Conservation (phyloP, 2,888 invertebrate species). For the Cheilosia pagana region DNA sequence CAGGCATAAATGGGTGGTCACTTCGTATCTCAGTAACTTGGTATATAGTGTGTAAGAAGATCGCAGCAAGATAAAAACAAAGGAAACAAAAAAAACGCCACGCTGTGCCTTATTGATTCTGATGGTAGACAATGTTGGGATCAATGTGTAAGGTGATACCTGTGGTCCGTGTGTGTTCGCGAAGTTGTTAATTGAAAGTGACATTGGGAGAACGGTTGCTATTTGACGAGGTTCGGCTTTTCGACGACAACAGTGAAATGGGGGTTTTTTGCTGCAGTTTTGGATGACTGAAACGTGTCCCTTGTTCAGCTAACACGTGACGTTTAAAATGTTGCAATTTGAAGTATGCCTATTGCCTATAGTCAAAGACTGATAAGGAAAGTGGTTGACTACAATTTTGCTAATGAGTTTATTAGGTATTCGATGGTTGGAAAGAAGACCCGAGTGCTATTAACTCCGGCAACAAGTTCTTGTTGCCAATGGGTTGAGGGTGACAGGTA, state of each 20-base stretch:
- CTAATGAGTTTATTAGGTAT: slow-evolving; percentile 20
- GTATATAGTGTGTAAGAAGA: slow-evolving; percentile 23
- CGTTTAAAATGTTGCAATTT: not conserved
- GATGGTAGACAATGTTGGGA: slow-evolving; percentile 29
- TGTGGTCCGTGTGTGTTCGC: slow-evolving; percentile 17
- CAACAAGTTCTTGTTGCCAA: not conserved
- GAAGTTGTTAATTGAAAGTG: slow-evolving; percentile 38
- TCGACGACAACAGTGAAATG: not conserved
- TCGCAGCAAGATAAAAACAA: slow-evolving; percentile 25
- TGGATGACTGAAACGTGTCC: not conserved
- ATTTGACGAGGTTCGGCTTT: not conserved
- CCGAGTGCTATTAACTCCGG: not conserved
- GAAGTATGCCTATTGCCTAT: not conserved
- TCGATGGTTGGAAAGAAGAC: not conserved
- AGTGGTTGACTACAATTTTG: not conserved
- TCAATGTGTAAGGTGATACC: slow-evolving; percentile 58
- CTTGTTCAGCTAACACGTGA: not conserved
- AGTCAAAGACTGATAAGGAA: slow-evolving; percentile 17
- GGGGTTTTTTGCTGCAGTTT: no score
- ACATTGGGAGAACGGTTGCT: slow-evolving; percentile 9
- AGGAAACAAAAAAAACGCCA: slow-evolving; percentile 22
- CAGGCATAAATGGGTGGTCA: slow-evolving; percentile 63
- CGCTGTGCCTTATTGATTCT: slow-evolving; percentile 46
- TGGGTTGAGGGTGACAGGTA: not conserved
- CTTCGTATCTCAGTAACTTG: not conserved